Conservation (phyloP, 2,113 vertebrate species). For the Fregata magnificens region DNA sequence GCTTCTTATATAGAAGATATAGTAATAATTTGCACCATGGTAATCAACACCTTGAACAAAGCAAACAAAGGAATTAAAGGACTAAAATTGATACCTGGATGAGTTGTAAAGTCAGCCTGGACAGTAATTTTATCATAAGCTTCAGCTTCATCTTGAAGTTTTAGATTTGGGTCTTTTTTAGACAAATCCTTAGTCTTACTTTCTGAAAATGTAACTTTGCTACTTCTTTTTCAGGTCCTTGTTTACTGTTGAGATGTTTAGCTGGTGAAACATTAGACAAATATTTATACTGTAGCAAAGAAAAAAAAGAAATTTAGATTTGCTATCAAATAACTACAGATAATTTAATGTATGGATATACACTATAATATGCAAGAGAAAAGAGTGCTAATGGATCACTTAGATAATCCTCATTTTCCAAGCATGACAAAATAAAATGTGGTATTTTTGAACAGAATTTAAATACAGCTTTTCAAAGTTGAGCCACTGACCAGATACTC, state of each 20-base stretch:
- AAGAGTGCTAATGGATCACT: background rate
- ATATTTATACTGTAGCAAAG: background rate
- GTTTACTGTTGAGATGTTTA: background rate
- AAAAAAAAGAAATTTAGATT: background rate
- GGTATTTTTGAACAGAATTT: background rate
- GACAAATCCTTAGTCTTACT: conserved; percentile 9
- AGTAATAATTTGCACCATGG: background rate
- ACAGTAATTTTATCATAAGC: conserved; percentile 1
- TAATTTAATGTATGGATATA: background rate
- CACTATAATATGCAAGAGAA: background rate
- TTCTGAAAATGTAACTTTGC: conserved; percentile 62
- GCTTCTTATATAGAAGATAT: background rate
- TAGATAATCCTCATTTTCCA: background rate
- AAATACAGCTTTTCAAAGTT: background rate
- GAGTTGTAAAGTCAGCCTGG: conserved; percentile 51
- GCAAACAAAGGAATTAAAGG: background rate
- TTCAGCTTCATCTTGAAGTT: background rate
- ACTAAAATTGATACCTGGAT: conserved; percentile 49
- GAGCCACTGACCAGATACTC: background rate
- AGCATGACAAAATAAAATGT: background rate
- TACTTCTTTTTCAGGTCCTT: conserved; percentile 10
- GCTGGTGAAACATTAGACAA: background rate
- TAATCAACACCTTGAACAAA: background rate
- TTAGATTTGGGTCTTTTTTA: background rate
- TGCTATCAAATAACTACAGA: background rate